Evolutionary conservation across 2,797 vertebrate genomes (phyloP).

Genomic region (Lateolabrax maculatus): DNA sequence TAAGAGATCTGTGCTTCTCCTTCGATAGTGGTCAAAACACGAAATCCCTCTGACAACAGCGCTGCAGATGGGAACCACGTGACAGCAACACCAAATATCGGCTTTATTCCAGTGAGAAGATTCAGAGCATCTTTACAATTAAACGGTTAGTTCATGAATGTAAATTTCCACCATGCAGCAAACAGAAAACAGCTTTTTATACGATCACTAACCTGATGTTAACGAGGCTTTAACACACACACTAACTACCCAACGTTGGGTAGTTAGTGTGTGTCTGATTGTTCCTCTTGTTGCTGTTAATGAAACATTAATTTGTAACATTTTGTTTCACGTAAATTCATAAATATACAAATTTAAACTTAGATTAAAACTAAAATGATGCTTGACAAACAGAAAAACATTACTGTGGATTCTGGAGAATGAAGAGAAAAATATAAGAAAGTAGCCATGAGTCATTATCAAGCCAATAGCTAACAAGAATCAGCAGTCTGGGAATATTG

Average conservation of each 20-base stretch:
- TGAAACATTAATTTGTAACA: too few species aligned
- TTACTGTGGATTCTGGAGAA: neutral
- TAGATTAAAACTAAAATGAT: neutral
- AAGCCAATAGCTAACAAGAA: neutral
- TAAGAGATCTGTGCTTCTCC: conserved; percentile 49
- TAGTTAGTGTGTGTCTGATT: too few species aligned
- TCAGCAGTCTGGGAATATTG: neutral
- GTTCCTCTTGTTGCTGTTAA: too few species aligned
- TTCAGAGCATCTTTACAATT: neutral
- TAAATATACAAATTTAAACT: too few species aligned
- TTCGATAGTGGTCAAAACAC: conserved; percentile 61
- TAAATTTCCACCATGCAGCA: neutral
- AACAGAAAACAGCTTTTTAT: neutral
- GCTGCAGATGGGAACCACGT: neutral
- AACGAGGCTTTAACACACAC: too few species aligned
- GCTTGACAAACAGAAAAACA: too few species aligned
- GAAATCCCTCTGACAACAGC: conserved; percentile 11
- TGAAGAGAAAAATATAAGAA: neutral
- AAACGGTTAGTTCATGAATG: neutral
- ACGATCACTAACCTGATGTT: too few species aligned
- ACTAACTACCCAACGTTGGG: too few species aligned
- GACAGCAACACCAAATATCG: neutral
- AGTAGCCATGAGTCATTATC: neutral
- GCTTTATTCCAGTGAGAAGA: conserved; percentile 46
- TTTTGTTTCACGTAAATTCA: too few species aligned